phyloP scores from a whole-genome alignment of 1,140 invertebrate species.

The Orussus abietinus region DNA sequence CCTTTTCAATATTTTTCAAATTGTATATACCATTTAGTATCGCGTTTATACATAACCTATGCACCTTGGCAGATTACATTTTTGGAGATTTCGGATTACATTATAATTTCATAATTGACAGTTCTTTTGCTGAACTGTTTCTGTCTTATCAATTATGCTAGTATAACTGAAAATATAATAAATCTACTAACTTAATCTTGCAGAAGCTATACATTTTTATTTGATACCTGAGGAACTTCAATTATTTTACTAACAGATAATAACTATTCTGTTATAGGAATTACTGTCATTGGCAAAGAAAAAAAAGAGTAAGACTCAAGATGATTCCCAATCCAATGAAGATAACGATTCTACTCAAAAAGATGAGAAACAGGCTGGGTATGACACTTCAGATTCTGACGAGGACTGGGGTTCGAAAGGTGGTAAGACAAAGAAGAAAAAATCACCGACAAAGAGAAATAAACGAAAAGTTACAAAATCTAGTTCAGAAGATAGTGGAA shows the following conservation, averaged over 20 bases:
- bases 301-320: constrained; percentile 63
- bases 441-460: constrained; percentile 43
- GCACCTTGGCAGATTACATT: too few relatives aligned
- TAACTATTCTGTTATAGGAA: too few relatives aligned
- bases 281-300: constrained; percentile 83
- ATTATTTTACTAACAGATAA: too few relatives aligned
- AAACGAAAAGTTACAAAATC: constrained; percentile 53
- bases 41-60: too few relatives aligned
- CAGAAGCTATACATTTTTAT: constrained; percentile 21
- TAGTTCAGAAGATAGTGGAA: constrained; percentile 56
- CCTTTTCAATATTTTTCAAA: too few relatives aligned
- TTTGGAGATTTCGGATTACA: too few relatives aligned
- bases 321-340: constrained; percentile 58
- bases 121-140: too few relatives aligned
- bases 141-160: too few relatives aligned
- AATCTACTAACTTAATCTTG: constrained; percentile 1
- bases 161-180: constrained; percentile 5
- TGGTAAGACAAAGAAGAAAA: constrained; percentile 61
- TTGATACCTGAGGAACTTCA: too few relatives aligned
- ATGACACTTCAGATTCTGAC: constrained; percentile 70
- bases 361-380: constrained; percentile 51
- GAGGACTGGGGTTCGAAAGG: constrained; percentile 65
- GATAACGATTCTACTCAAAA: constrained; percentile 50
- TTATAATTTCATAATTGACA: too few relatives aligned
- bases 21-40: too few relatives aligned